A percentile compares a stretch with the other conserved stretches of the same genome.
Evolutionary conservation across 2,797 vertebrate genomes (phyloP).

Genomic region (Ibycter americanus): DNA sequence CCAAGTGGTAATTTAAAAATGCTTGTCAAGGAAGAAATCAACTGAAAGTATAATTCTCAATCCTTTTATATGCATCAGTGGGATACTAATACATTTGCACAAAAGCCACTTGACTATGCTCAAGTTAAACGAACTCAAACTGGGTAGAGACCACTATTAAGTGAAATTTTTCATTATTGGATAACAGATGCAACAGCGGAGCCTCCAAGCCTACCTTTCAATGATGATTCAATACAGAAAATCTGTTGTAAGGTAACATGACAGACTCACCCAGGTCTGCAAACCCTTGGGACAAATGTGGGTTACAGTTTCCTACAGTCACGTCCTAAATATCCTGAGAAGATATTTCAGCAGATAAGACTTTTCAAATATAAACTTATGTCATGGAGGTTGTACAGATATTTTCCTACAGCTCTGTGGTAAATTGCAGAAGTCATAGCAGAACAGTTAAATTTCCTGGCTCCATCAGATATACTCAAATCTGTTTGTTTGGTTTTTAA

Average conservation of each 20-base stretch:
- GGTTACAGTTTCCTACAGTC: not conserved
- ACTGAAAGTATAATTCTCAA: conserved; percentile 37
- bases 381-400: not conserved
- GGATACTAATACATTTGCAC: conserved; percentile 44
- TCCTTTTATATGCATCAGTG: conserved; percentile 7
- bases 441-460: not conserved
- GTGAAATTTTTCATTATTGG: not conserved
- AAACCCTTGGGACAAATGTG: not conserved
- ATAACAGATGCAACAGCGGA: not conserved
- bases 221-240: not conserved
- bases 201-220: not conserved
- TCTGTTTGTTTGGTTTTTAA: not conserved
- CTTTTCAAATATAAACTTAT: not conserved
- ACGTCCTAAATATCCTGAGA: not conserved
- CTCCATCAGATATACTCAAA: not conserved
- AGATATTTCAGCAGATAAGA: not conserved
- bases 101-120: conserved; percentile 44
- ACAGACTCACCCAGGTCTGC: not conserved
- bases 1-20: conserved; percentile 59
- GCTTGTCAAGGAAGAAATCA: conserved; percentile 56
- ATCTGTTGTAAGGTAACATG: not conserved
- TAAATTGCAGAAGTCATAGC: not conserved
- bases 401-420: not conserved
- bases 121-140: conserved; percentile 11
- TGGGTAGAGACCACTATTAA: not conserved